phyloP scores from a whole-genome alignment of 2,113 vertebrate genomes.

The Calyptommatus sinebrachiatus region DNA sequence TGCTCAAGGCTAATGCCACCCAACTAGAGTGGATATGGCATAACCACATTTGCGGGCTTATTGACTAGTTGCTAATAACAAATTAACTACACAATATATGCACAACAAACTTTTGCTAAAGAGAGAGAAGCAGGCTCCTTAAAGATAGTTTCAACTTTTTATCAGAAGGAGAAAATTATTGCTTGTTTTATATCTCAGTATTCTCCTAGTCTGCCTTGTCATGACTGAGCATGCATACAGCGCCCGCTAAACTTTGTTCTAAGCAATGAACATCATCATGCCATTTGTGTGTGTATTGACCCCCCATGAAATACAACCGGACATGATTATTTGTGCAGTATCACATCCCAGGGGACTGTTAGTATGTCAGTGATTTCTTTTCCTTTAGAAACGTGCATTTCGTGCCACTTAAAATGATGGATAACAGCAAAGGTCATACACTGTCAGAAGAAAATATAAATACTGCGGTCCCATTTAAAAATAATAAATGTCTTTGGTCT shows the following conservation, averaged over 20 bases:
- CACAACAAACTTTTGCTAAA: background rate
- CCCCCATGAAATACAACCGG: constrained; percentile 42
- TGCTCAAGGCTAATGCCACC: too few species aligned
- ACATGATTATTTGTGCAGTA: constrained; percentile 42
- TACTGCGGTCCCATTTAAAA: constrained; percentile 40
- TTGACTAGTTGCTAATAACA: background rate
- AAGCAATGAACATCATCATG: constrained; percentile 18
- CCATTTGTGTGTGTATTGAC: constrained; percentile 34
- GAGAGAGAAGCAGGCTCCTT: background rate
- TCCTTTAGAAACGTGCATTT: constrained; percentile 45
- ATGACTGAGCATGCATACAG: constrained; percentile 6
- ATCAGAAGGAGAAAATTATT: background rate
- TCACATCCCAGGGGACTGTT: constrained; percentile 31
- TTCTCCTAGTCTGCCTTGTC: constrained; percentile 24
- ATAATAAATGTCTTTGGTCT: constrained; percentile 28
- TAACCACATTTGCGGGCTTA: background rate
- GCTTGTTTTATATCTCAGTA: constrained; percentile 19
- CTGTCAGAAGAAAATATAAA: constrained; percentile 15
- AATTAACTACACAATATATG: background rate
- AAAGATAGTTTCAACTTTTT: background rate
- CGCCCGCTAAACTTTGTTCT: constrained; percentile 22
- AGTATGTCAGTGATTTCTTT: constrained; percentile 44
- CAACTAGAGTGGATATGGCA: background rate
- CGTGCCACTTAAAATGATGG: constrained; percentile 39
- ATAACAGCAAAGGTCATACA: constrained; percentile 15